Percentiles rank a stretch among this genome's conserved stretches.
Conservation (phyloP, 1,140 invertebrate species). For the Drosophila carrolli region DNA sequence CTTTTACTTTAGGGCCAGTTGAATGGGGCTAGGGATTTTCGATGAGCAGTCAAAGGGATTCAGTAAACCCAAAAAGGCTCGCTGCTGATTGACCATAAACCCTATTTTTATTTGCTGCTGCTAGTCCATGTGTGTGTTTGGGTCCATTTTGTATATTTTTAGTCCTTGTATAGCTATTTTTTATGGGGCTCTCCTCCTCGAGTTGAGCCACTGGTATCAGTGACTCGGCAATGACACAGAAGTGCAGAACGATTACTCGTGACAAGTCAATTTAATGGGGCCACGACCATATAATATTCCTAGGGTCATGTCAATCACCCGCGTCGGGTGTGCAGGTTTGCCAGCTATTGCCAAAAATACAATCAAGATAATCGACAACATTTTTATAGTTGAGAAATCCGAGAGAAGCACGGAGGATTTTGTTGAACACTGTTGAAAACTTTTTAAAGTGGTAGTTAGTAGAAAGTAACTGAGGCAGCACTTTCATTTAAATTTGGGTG, state of each 20-base stretch:
- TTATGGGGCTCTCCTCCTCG: conserved; percentile 27
- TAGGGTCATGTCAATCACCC: conserved; percentile 45
- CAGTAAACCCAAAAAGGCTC: conserved; percentile 60
- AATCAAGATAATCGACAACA: conserved; percentile 37
- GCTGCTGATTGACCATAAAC: conserved; percentile 76
- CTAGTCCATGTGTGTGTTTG: conserved; percentile 10
- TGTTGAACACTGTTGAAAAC: conserved; percentile 1
- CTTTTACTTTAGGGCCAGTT: conserved; percentile 40
- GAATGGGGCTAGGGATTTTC: conserved; percentile 50
- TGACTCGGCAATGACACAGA: conserved; percentile 50
- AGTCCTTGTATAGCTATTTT: conserved; percentile 44
- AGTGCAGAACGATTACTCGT: conserved; percentile 60
- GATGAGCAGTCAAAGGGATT: conserved; percentile 68
- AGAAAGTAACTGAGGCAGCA: no score
- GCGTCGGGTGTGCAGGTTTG: conserved; percentile 26
- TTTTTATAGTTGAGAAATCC: conserved; percentile 19
- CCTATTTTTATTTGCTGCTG: conserved; percentile 21
- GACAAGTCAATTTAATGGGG: conserved; percentile 62
- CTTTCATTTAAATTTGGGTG: no score
- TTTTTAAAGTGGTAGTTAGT: no score
- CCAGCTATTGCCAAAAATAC: conserved; percentile 33
- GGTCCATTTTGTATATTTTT: conserved; percentile 8
- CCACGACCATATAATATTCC: conserved; percentile 39
- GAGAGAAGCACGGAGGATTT: neutral
- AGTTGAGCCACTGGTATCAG: conserved; percentile 23